phyloP scores from a whole-genome alignment of 2,888 invertebrate species.

The Lasioglossum oenotherae region DNA sequence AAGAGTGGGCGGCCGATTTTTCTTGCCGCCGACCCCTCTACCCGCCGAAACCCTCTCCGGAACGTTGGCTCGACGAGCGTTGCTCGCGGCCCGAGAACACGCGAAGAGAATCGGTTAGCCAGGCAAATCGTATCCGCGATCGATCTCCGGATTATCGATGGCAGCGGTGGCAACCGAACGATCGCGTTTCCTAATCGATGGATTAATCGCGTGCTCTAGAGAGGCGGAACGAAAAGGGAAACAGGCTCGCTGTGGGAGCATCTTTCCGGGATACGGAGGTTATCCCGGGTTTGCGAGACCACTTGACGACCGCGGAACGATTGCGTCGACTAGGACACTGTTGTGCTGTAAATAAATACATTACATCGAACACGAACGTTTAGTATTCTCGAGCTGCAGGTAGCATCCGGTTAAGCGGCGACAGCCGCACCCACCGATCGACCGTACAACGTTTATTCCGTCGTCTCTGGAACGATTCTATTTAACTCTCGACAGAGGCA shows the following conservation, averaged over 20 bases:
- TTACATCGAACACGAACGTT: slow-evolving; percentile 72
- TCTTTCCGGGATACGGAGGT: neutral
- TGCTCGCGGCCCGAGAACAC: neutral
- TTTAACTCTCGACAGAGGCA: slow-evolving; percentile 18
- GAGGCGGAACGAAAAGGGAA: neutral
- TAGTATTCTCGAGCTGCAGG: slow-evolving; percentile 81
- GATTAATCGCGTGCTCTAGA: neutral
- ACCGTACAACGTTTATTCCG: slow-evolving; percentile 63
- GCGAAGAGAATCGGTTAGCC: neutral
- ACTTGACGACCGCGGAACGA: neutral
- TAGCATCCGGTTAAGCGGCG: slow-evolving; percentile 81
- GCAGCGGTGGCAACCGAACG: neutral
- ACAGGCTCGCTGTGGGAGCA: neutral
- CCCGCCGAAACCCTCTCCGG: neutral
- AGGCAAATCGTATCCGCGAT: neutral
- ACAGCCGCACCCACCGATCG: slow-evolving; percentile 73
- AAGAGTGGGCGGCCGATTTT: slow-evolving; percentile 36
- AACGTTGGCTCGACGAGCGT: neutral
- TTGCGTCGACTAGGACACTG: slow-evolving; percentile 13
- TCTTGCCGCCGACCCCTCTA: neutral
- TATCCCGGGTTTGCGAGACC: neutral
- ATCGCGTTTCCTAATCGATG: neutral
- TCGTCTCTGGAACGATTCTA: slow-evolving; percentile 57
- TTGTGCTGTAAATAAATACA: slow-evolving; percentile 71
- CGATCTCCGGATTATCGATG: neutral